These are phyloP conservation scores for Nyctibius bracteatus DNA, from an alignment of 2,113 vertebrate genomes.

Conservation along the genomic window DNA sequence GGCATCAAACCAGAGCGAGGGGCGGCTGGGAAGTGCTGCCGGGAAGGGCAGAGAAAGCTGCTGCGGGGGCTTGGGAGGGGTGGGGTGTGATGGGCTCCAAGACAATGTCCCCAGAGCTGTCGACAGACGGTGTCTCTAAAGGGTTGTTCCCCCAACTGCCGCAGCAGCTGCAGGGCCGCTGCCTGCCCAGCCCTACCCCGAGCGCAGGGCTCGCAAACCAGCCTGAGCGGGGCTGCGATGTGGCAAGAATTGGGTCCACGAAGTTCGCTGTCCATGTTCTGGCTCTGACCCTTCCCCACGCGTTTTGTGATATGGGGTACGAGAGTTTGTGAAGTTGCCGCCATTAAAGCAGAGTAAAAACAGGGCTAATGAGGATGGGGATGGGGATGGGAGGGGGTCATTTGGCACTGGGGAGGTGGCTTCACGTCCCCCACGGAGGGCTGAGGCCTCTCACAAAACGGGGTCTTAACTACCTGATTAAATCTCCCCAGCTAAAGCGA, in stretches of 20 bases:
- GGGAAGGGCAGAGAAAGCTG: background rate
- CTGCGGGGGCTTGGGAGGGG: background rate
- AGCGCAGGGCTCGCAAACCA: background rate
- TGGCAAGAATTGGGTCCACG: fast-evolving
- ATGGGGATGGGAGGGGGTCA: fast-evolving
- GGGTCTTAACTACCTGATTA: background rate
- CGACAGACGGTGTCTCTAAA: constrained; percentile 45
- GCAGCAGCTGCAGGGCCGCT: background rate
- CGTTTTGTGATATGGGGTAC: fast-evolving
- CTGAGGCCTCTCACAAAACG: background rate
- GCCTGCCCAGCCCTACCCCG: fast-evolving
- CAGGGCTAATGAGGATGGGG: background rate
- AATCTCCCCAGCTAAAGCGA: background rate
- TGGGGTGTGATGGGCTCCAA: background rate
- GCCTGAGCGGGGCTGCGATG: fast-evolving
- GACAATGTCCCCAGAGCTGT: background rate
- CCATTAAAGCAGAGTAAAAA: background rate
- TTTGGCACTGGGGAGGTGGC: background rate
- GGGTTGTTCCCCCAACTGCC: constrained; percentile 41
- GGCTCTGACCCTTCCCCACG: background rate
- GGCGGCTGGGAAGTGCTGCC: background rate
- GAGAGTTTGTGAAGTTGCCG: background rate
- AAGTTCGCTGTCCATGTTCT: fast-evolving
- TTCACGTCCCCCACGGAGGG: fast-evolving
- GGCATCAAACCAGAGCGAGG: background rate